These are phyloP conservation scores for Epinephelus lanceolatus DNA, from an alignment of 2,113 vertebrate genomes.

Conservation along the genomic window DNA sequence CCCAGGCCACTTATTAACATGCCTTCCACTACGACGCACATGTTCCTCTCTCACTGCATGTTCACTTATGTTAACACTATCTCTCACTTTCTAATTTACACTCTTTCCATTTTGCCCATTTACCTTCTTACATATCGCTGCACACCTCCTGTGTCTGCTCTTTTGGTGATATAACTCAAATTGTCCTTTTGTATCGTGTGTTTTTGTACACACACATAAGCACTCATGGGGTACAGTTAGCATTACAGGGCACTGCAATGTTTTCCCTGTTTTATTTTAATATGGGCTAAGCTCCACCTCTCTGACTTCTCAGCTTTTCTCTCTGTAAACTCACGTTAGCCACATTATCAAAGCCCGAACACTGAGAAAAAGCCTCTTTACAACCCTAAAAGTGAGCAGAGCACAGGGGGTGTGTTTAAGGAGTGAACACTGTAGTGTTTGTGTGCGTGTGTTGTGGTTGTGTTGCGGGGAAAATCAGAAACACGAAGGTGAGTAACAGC, in stretches of 20 bases:
- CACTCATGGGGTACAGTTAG: slow-evolving; percentile 3
- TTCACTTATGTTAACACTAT: slow-evolving; percentile 52
- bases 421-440: slow-evolving; percentile 3
- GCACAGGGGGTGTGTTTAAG: slow-evolving; percentile 19
- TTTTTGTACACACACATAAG: neutral
- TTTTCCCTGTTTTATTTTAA: neutral
- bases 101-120: slow-evolving; percentile 45
- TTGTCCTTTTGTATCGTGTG: neutral
- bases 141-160: slow-evolving; percentile 25
- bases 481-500: slow-evolving; percentile 13
- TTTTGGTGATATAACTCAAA: slow-evolving; percentile 8
- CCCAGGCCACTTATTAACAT: slow-evolving; percentile 81
- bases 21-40: slow-evolving; percentile 74
- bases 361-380: slow-evolving; percentile 46
- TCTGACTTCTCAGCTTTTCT: slow-evolving; percentile 18
- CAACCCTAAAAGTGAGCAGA: slow-evolving; percentile 33
- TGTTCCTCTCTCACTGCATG: slow-evolving; percentile 69
- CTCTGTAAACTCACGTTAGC: slow-evolving; percentile 57
- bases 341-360: slow-evolving; percentile 70
- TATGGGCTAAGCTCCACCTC: slow-evolving; percentile 31
- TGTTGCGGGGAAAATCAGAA: slow-evolving; percentile 3
- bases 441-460: slow-evolving; percentile 16
- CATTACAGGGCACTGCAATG: neutral
- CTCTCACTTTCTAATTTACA: slow-evolving; percentile 60
- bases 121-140: slow-evolving; percentile 6